Evolutionary conservation across 2,113 vertebrate species (phyloP), one percentile per base, ranked within the genome.

Genomic region (Heterotis niloticus): DNA sequence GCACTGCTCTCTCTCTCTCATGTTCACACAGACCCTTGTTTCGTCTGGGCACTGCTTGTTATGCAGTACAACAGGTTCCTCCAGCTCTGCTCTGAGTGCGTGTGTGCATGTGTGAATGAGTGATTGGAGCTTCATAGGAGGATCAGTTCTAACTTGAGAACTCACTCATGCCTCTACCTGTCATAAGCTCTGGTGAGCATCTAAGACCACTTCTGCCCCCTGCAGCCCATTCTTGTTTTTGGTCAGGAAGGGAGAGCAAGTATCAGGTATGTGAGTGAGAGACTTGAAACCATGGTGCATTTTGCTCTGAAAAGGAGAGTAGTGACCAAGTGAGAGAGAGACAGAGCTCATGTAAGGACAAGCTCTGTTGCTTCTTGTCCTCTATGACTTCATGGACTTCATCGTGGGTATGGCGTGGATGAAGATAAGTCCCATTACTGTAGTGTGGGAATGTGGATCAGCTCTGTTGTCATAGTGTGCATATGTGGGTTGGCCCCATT

Each of bases 81-180:
- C 69, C 23, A 34, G 71, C 75, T 62, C 65, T 20, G 13, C 18
- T 24, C 54, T 24, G 59, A 29, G 26, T 44, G 18, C 5, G 26
- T 34, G 75, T 18, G 20, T 5, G 1, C 14, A 51, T 64, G 74
- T 34, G 59, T 64, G 57, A 4, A 7, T 44, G 2, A 7, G 34
- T 44, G 7, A 7, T 2, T 44, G 34, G 14, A 44, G n/a, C 18
- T 74, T 18, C 65, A 28, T 72, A 57, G 78, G 70, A 23, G 52
- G 64, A 51, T 71, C 71, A 80, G 78, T 75, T 51, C 62, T 67
- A 71, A 56, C 78, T 26, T 80, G 78, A 44, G 57, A 28, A 60
- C 26, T 13, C 64, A 65, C 11, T 74, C 44, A 59, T 75, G 71
- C 66, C 62, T 65, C 44, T 75, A 28, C 71, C 34, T 66, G 64